Base-by-base conservation (phyloP, 2,113 vertebrate genomes). In the Phocoena sinus region DNA sequence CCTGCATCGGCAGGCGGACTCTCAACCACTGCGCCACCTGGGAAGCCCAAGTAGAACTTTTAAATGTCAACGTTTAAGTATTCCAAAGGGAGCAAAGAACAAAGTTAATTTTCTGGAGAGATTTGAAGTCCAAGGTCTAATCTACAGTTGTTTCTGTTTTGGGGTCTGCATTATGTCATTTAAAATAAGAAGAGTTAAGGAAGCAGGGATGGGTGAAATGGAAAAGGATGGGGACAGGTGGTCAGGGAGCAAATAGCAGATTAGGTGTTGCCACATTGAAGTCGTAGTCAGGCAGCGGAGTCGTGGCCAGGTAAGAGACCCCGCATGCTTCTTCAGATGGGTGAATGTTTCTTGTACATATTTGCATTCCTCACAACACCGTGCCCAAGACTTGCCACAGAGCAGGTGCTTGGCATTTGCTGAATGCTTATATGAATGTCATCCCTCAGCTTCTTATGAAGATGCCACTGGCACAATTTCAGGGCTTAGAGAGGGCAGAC, bases 101-200 rank as follows among this genome's bases (percentile, higher is more conserved):
- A 79, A 91, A 89, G 60, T 67, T 71, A 89, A 79, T 82, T 83
- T 95, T 73, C 58, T 71, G 21, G 44, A 74, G 63, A 62, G 83
- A 90, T 25, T 92, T 25, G 50, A 80, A 92, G 67, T 67, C 50
- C 44, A 58, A 77, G 18, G 18, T 87, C 60, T 63, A 31, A 83
- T 44, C 91, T 82, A 67, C 0, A 62, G 25, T 91, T 44, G 76
- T 60, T 28, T 86, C 28, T 74, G 53, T 47, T 73, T 91, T 50
- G 68, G 44, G 23, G 18, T 44, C 81, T 94, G 38, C 50, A 63
- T 70, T 20, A 47, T 60, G 18, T 89, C 41, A 92, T 47, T 84
- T 62, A 81, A 95, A 89, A 92, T 28, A 76, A 86, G 84, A 60
- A 28, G 25, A 17, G 4, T 28, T 74, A 77, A 58, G 56, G 50